Percentiles rank a stretch among this genome's conserved stretches.
These are phyloP conservation scores for Eupithecia subfuscata DNA, from an alignment of 2,888 invertebrate genomes.

Conservation along the genomic window DNA sequence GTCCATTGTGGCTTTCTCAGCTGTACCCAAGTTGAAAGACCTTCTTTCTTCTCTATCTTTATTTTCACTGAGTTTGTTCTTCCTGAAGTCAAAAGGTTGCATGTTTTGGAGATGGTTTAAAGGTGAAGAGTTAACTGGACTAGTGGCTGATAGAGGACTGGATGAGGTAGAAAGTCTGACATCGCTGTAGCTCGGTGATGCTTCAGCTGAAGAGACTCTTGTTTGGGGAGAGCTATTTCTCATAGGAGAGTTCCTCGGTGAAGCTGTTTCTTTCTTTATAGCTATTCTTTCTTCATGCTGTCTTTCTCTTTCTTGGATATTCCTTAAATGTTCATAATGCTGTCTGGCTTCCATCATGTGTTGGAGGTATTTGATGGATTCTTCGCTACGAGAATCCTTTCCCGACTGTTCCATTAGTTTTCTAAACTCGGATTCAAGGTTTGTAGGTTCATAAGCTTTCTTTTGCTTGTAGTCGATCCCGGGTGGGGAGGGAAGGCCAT, in stretches of 20 bases:
- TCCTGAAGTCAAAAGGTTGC: conserved; percentile 97
- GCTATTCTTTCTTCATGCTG: conserved; percentile 51
- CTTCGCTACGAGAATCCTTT: conserved; percentile 71
- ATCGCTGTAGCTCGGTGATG: conserved; percentile 70
- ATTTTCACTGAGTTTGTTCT: conserved; percentile 74
- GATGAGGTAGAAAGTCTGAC: conserved; percentile 77
- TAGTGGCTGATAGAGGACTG: conserved; percentile 79
- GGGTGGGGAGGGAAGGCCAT: conserved; percentile 80
- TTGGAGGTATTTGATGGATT: conserved; percentile 75
- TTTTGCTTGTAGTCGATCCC: conserved; percentile 69
- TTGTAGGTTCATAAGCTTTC: conserved; percentile 71
- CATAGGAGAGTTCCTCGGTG: conserved; percentile 69
- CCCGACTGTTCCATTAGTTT: conserved; percentile 84
- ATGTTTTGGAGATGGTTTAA: conserved; percentile 95
- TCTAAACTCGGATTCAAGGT: conserved; percentile 84
- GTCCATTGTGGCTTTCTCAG: conserved; percentile 81
- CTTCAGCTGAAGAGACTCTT: conserved; percentile 69
- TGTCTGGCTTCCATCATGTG: conserved; percentile 79
- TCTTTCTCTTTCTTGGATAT: conserved; percentile 71
- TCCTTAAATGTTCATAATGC: conserved; percentile 72
- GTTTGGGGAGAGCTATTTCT: conserved; percentile 63
- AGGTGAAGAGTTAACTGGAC: conserved; percentile 89
- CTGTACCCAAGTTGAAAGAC: conserved; percentile 68
- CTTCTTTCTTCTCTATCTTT: conserved; percentile 74
- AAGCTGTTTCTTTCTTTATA: conserved; percentile 68